Percentiles rank a stretch among this genome's conserved stretches.
phyloP scores from a whole-genome alignment of 2,113 vertebrate genomes.

The Mustelus asterias region DNA sequence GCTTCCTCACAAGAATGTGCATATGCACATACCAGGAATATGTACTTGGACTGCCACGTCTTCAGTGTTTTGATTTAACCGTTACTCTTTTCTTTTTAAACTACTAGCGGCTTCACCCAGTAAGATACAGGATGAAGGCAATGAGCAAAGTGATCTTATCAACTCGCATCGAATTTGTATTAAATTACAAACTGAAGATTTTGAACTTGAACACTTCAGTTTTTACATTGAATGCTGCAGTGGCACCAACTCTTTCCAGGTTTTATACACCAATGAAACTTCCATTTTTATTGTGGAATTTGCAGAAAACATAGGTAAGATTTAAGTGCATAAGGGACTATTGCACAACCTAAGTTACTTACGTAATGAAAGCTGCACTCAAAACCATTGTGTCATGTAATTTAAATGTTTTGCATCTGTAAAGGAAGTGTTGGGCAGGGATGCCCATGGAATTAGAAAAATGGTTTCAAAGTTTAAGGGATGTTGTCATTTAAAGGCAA shows the following conservation, averaged over 20 bases:
- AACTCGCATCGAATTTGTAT: neutral
- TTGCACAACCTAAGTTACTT: neutral
- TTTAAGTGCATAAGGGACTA: neutral
- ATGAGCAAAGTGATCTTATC: neutral
- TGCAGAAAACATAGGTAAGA: neutral
- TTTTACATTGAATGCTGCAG: neutral
- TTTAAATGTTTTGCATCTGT: neutral
- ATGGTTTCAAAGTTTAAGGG: neutral
- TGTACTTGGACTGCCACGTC: neutral
- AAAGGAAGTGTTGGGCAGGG: neutral
- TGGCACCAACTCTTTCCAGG: neutral
- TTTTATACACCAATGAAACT: constrained; percentile 1
- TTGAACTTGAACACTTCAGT: neutral
- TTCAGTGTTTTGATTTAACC: neutral
- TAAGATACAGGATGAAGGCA: neutral
- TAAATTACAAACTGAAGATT: neutral
- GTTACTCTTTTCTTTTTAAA: neutral
- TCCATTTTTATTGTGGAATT: constrained; percentile 2
- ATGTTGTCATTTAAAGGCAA: neutral
- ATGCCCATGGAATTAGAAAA: neutral
- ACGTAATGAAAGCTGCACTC: neutral
- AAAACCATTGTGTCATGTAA: neutral
- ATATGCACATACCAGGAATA: neutral
- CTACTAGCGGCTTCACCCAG: neutral
- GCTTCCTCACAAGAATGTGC: neutral